Base-by-base conservation (phyloP, 2,888 invertebrate species). In the Catocala sponsa region DNA sequence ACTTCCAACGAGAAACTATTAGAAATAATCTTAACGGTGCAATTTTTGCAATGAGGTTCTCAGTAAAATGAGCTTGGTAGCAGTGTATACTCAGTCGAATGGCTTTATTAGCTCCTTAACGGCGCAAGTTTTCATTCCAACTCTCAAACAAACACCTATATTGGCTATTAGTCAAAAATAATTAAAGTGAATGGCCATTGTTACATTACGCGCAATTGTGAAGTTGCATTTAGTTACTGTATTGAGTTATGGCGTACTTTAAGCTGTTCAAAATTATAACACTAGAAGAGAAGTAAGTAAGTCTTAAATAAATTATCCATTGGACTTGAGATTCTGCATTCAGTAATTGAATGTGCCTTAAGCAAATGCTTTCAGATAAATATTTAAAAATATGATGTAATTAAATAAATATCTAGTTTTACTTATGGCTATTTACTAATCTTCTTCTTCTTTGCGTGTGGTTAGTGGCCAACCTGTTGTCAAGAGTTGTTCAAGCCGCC, bases 1-100 rank as follows among this genome's bases (percentile, higher is more conserved):
- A 72, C 48, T 70, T 64, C 4, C n/a, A 59, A 70, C 42, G 35
- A 63, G 63, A 69, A 66, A 59, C 50, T 49, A 58, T 64, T 35
- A 61, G 15, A 63, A 62, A 15, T 60, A 48, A 55, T 49, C 6
- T 55, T 55, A 50, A 44, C 62, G 43, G 35, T 43, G 55, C 52
- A 47, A 43, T 54, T 65, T 55, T 59, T 62, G 41, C 11, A 4
- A 54, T 53, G 13, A 56, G 43, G 51, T 58, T n/a, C 51, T 42
- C 0, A 60, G 54, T 4, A 9, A 5, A 60, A 62, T 38, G 33
- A 49, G 41, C 32, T 4, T n/a, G 12, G 10, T 52, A 32, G 38
- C n/a, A 12, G 9, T 42, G n/a, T 10, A 48, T 7, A 47, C 43
- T 12, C 15, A 56, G 52, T 62, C 52, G 42, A 62, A 62, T 48